These are phyloP conservation scores for Parnassius glacialis DNA, from an alignment of 2,888 invertebrate genomes.

Conservation along the genomic window DNA sequence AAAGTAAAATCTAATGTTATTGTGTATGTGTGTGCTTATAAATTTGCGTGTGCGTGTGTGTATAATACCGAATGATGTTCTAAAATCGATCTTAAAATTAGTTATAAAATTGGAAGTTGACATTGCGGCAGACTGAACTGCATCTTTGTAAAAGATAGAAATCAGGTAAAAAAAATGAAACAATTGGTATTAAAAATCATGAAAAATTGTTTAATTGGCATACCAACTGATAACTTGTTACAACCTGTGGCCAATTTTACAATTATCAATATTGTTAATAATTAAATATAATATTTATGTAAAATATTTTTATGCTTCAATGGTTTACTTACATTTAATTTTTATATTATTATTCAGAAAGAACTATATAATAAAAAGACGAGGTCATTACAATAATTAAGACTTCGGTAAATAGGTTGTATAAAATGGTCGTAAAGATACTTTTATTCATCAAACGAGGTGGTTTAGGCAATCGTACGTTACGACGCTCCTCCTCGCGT, in stretches of 20 bases:
- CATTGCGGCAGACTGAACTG: no score
- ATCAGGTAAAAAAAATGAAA: constrained; percentile 51
- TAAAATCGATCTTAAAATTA: no score
- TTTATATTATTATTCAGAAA: constrained; percentile 77
- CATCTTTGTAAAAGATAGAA: no score
- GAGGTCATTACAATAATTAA: constrained; percentile 59
- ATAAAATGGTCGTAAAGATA: constrained; percentile 61
- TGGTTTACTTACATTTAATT: constrained; percentile 79
- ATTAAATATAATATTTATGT: constrained; percentile 81
- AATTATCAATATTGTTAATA: constrained; percentile 80
- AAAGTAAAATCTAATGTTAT: no score
- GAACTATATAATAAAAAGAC: constrained; percentile 61
- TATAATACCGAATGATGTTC: no score
- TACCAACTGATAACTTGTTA: constrained; percentile 79
- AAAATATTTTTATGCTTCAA: constrained; percentile 80
- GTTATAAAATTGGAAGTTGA: no score
- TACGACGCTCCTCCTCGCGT: constrained; percentile 44
- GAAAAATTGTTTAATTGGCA: constrained; percentile 81
- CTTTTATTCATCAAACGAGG: constrained; percentile 38
- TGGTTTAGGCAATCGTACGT: constrained; percentile 41
- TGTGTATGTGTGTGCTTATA: no score
- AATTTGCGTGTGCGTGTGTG: no score
- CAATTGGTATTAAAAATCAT: constrained; percentile 72
- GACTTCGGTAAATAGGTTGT: constrained; percentile 68
- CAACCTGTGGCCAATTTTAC: constrained; percentile 81